A percentile compares a stretch with the other conserved stretches of the same genome.
These are phyloP conservation scores for Chlorops oryzae DNA, from an alignment of 1,140 invertebrate species.

Conservation along the genomic window DNA sequence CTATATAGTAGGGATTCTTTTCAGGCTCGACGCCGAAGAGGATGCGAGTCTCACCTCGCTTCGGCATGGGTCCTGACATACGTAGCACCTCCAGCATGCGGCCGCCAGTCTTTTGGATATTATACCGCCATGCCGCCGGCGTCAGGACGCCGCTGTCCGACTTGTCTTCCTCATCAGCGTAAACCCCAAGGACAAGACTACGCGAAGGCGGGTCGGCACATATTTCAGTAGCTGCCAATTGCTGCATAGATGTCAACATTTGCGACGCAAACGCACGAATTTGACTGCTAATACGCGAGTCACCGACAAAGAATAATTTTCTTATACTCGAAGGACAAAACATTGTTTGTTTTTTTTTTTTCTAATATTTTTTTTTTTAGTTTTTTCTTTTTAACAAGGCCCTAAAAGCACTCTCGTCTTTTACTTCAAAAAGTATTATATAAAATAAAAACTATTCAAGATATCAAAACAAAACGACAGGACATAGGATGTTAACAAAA, in stretches of 20 bases:
- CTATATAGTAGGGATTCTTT: conserved; percentile 41
- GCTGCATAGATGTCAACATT: background rate
- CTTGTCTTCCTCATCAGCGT: conserved; percentile 10
- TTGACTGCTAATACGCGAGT: background rate
- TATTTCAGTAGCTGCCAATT: background rate
- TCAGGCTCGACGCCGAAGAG: conserved; percentile 38
- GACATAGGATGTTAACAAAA: too few relatives aligned
- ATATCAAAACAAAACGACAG: too few relatives aligned
- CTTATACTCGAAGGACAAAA: too few relatives aligned
- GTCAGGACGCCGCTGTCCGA: background rate
- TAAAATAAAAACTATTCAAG: too few relatives aligned
- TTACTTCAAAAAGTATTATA: too few relatives aligned
- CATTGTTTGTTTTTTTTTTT: too few relatives aligned
- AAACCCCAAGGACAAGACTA: conserved; percentile 12
- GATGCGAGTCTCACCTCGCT: conserved; percentile 4
- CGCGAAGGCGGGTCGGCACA: background rate
- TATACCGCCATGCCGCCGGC: conserved; percentile 2
- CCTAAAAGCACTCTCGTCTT: too few relatives aligned
- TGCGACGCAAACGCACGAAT: background rate
- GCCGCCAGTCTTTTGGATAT: conserved; percentile 4
- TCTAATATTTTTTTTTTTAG: too few relatives aligned
- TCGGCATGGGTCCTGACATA: conserved; percentile 7
- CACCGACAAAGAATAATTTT: too few relatives aligned
- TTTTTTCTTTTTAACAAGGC: too few relatives aligned
- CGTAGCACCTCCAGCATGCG: conserved; percentile 1